Conservation (phyloP, 2,888 invertebrate species). For the Standfussiana lucernea region DNA sequence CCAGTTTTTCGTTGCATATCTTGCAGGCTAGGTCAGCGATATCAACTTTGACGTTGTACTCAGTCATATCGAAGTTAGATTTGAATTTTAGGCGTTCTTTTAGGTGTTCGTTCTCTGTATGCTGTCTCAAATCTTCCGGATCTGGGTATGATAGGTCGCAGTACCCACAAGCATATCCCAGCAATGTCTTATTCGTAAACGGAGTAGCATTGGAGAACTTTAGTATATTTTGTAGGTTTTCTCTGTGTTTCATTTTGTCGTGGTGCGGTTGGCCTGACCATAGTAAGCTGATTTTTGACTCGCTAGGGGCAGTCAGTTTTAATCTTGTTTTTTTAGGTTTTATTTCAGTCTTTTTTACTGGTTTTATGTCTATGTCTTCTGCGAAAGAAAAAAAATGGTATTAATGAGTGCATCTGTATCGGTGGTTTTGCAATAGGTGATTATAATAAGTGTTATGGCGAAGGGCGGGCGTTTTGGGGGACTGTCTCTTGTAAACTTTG, state of each 20-base stretch:
- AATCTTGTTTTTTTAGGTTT: constrained; percentile 60
- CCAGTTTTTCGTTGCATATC: constrained; percentile 74
- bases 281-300: constrained; percentile 69
- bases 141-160: constrained; percentile 80
- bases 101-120: constrained; percentile 74
- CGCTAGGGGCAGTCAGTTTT: constrained; percentile 68
- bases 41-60: constrained; percentile 81
- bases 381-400: constrained; percentile 48
- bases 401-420: background rate
- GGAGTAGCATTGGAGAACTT: constrained; percentile 82
- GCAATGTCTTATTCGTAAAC: constrained; percentile 80
- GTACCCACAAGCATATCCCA: constrained; percentile 83
- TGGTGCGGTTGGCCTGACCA: constrained; percentile 69
- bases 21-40: constrained; percentile 75
- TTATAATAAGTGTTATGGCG: no score
- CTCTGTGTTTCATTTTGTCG: constrained; percentile 79
- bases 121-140: constrained; percentile 76
- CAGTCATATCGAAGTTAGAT: constrained; percentile 76
- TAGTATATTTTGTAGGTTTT: constrained; percentile 80
- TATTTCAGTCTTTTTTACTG: constrained; percentile 57
- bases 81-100: constrained; percentile 77
- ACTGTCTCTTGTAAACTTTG: no score
- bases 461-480: no score
- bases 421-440: background rate
- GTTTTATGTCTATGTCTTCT: constrained; percentile 71